These are phyloP conservation scores for Crypturellus tataupa DNA, from an alignment of 2,797 vertebrate species.

Conservation along the genomic window DNA sequence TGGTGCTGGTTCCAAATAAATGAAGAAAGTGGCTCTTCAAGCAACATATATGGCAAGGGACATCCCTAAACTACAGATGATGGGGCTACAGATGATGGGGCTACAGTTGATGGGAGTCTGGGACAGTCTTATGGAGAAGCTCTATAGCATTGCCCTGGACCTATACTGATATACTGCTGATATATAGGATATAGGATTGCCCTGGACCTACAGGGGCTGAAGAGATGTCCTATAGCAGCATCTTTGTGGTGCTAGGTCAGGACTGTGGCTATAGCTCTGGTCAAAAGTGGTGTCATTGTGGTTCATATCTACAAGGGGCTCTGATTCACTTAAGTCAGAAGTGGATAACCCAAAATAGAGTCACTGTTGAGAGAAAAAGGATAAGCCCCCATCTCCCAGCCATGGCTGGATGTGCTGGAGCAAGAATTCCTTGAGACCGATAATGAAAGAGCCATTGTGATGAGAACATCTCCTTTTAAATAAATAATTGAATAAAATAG, in stretches of 20 bases:
- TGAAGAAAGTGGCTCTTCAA: background rate
- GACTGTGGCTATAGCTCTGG: background rate
- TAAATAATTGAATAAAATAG: conserved; percentile 55
- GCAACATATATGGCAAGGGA: background rate
- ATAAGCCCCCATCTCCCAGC: background rate
- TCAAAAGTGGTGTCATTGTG: background rate
- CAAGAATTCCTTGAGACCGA: background rate
- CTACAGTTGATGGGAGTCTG: background rate
- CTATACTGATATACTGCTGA: background rate
- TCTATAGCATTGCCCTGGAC: background rate
- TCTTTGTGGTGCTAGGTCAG: background rate
- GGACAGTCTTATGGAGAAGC: background rate
- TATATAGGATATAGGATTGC: too few relatives aligned
- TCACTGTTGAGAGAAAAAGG: too few relatives aligned
- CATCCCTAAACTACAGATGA: too few relatives aligned
- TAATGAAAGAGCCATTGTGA: background rate
- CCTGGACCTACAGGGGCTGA: background rate
- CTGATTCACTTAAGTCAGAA: background rate
- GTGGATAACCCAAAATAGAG: rapidly evolving
- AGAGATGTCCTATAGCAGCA: background rate
- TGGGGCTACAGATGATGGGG: background rate
- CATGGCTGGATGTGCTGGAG: background rate
- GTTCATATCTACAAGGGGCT: background rate
- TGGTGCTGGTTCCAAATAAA: background rate
- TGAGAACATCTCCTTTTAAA: background rate